Evolutionary conservation across 2,888 invertebrate genomes (phyloP).

Genomic region (Phortica okadai): DNA sequence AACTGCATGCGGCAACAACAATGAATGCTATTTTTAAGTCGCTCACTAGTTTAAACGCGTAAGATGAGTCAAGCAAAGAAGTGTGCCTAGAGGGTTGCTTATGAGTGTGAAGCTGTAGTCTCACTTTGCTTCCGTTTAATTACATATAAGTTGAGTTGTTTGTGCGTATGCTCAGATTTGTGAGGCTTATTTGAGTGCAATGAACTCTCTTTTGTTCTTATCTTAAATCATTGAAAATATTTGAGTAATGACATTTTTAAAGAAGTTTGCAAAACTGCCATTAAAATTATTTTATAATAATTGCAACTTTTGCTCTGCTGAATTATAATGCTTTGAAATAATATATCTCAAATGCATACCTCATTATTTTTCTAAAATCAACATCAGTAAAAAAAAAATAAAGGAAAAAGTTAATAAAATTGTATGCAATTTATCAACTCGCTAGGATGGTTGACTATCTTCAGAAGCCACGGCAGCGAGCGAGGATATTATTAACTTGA

Average conservation of each 20-base stretch:
- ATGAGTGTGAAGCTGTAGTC: not conserved
- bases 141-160: not conserved
- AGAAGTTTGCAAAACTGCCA: no score
- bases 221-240: not conserved
- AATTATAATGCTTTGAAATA: no score
- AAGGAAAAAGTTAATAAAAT: not conserved
- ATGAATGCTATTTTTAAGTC: conserved; percentile 19
- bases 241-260: no score
- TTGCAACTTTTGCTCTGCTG: no score
- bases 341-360: no score
- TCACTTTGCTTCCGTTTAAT: not conserved
- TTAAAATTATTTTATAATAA: no score
- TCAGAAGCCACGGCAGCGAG: not conserved
- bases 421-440: conserved; percentile 11
- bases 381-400: not conserved
- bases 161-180: not conserved
- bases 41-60: not conserved
- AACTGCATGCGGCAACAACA: conserved; percentile 18
- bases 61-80: conserved; percentile 7
- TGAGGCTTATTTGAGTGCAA: not conserved
- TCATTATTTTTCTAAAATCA: no score
- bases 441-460: not conserved
- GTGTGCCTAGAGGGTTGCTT: conserved; percentile 13
- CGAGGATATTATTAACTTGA: conserved; percentile 49
- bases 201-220: not conserved